Conservation (phyloP, 2,113 vertebrate genomes). For the Myanophis thanlyinensis region DNA sequence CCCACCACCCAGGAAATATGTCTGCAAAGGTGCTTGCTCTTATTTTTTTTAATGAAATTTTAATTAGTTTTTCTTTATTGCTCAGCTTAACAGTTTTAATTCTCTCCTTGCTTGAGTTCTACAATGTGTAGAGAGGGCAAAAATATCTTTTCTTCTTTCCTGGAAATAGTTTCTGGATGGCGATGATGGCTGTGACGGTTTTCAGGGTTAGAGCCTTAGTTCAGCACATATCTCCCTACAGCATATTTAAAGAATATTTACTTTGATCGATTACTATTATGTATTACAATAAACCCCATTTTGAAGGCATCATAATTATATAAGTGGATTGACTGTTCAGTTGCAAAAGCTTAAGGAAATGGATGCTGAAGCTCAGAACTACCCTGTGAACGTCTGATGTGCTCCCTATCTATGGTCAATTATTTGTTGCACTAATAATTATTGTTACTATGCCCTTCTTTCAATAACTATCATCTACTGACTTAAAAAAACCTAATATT, state of each 20-base stretch:
- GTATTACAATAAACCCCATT: background rate
- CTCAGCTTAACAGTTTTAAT: conserved; percentile 15
- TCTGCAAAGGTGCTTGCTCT: conserved; percentile 41
- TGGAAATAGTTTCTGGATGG: background rate
- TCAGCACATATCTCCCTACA: background rate
- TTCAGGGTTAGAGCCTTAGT: background rate
- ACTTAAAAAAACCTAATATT: background rate
- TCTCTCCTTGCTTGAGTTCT: background rate
- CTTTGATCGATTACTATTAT: background rate
- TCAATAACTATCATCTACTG: background rate
- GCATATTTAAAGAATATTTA: background rate
- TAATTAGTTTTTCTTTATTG: conserved; percentile 5
- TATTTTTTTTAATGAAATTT: conserved; percentile 10
- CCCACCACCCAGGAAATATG: conserved; percentile 45
- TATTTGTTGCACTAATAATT: background rate
- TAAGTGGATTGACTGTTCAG: background rate
- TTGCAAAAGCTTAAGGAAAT: background rate
- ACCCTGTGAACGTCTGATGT: background rate
- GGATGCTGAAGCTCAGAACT: background rate
- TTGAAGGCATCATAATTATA: background rate
- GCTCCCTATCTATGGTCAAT: background rate
- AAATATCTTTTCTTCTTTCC: background rate
- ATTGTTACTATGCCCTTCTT: background rate
- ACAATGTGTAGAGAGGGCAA: background rate
- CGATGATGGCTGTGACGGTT: background rate